Conservation (phyloP, 2,888 invertebrate species). For the Amphiduros pacificus region DNA sequence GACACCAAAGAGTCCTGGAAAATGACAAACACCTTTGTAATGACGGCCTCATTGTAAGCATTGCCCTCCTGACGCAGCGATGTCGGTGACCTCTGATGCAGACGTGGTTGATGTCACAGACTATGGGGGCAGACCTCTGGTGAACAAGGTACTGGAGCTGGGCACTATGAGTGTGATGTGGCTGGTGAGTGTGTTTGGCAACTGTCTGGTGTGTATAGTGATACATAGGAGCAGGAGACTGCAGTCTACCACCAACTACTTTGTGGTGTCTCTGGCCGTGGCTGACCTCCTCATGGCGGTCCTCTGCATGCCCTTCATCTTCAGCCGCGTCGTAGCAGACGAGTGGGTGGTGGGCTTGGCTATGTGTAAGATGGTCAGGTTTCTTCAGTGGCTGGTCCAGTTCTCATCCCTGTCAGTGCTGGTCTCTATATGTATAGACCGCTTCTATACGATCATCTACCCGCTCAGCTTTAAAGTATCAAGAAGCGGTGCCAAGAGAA, state of each 20-base stretch:
- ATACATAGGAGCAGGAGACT: constrained; percentile 53
- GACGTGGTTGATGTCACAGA: too few relatives aligned
- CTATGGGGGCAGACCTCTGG: not conserved
- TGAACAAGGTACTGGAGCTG: not conserved
- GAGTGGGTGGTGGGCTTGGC: constrained; percentile 40
- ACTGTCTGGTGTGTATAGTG: constrained; percentile 51
- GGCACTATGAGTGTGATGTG: constrained; percentile 22
- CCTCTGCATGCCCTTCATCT: constrained; percentile 40
- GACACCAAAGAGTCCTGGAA: too few relatives aligned
- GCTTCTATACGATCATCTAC: constrained; percentile 57
- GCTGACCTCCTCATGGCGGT: constrained; percentile 41
- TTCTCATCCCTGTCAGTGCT: constrained; percentile 40
- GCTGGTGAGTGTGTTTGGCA: constrained; percentile 34
- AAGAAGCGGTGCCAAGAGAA: constrained; percentile 46
- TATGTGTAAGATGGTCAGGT: constrained; percentile 45
- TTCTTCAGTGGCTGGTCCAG: constrained; percentile 38
- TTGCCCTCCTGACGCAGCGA: too few relatives aligned
- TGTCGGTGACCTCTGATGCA: too few relatives aligned
- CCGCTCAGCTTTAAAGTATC: constrained; percentile 57
- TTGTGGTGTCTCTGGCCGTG: constrained; percentile 48
- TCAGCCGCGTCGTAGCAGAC: constrained; percentile 31
- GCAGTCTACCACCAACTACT: constrained; percentile 58
- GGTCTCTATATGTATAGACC: constrained; percentile 46
- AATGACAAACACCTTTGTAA: too few relatives aligned
- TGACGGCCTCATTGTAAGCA: too few relatives aligned